Base-by-base conservation (phyloP, 2,113 vertebrate genomes). In the Phodopus roborovskii region DNA sequence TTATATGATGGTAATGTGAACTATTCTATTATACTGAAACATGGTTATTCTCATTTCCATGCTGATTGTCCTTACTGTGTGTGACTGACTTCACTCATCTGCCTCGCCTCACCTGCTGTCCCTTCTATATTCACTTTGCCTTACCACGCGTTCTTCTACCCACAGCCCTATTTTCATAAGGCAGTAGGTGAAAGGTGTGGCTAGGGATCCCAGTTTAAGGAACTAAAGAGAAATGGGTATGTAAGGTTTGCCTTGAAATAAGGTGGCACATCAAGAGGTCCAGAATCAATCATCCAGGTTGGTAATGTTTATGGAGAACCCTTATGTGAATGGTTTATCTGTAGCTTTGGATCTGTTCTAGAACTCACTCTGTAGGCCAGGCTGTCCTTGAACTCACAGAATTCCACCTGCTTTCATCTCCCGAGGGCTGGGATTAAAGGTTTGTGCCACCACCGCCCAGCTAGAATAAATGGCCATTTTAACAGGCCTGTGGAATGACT, bases 241-340 rank as follows among this genome's bases (percentile, higher is more conserved):
- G 20, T 78, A 56, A 89, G 56, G 39, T 50, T 88, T 96, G 39
- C 77, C 60, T 58, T 85, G 81, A 71, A 45, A 78, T 93, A 53
- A 89, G 81, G 56, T 92, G 81, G 70, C 94, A 91, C 74, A 78
- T 87, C 85, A 92, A 97, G 81, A 96, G 84, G 90, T 85, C 60
- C 62, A 85, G 93, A 97, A 94, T 96, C 95, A 96, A 36, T 96
- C 94, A 87, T 88, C 94, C 33, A 68, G 94, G 92, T 87, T 93
- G 92, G 82, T 94, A 95, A 94, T 97, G 92, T 94, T 97, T 95
- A 95, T 95, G 90, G 88, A 97, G 96, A 91, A 92, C 82, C 88
- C 97, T 97, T 92, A 53, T 91, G 92, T 94, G 97, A 95, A 94
- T 87, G 96, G 53, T 56, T 56, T 56, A 11, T 56, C 12, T 56